Evolutionary conservation across 1,140 invertebrate species (phyloP).

Genomic region (Drosophila leontia): DNA sequence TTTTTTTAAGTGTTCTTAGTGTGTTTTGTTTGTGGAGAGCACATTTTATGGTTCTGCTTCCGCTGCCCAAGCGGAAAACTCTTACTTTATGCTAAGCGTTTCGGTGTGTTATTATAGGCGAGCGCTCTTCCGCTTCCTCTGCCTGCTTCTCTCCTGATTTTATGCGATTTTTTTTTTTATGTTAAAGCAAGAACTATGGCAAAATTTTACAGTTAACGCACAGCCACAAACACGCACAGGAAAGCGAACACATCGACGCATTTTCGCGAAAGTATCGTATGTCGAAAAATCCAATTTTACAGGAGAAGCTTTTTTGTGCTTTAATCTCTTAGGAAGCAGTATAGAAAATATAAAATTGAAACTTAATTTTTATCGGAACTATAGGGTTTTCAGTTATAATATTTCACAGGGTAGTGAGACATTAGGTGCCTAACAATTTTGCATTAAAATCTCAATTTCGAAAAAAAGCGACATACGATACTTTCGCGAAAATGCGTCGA

Average conservation of each 20-base stretch:
- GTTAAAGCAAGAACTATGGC: conserved; percentile 33
- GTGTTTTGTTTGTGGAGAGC: conserved; percentile 57
- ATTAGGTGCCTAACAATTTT: no score
- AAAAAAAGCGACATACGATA: no score
- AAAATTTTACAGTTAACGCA: conserved; percentile 33
- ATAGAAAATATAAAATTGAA: no score
- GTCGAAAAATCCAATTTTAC: no score
- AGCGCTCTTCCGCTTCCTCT: conserved; percentile 37
- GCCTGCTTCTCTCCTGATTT: conserved; percentile 41
- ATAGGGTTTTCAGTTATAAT: no score
- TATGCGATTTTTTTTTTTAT: conserved; percentile 35
- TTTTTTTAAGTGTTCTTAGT: neutral
- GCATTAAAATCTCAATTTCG: no score
- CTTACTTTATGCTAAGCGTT: conserved; percentile 70
- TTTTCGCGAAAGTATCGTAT: no score
- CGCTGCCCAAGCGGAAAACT: conserved; percentile 77
- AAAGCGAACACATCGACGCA: conserved; percentile 27
- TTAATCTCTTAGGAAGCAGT: no score
- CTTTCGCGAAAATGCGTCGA: no score
- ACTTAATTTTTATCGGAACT: no score
- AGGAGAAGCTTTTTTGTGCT: no score
- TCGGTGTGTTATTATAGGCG: conserved; percentile 55
- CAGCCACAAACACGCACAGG: conserved; percentile 17
- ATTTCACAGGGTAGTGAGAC: no score
- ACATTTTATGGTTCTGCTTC: conserved; percentile 73